Evolutionary conservation across 2,888 invertebrate genomes (phyloP).

Genomic region (Teleiodes luculella): DNA sequence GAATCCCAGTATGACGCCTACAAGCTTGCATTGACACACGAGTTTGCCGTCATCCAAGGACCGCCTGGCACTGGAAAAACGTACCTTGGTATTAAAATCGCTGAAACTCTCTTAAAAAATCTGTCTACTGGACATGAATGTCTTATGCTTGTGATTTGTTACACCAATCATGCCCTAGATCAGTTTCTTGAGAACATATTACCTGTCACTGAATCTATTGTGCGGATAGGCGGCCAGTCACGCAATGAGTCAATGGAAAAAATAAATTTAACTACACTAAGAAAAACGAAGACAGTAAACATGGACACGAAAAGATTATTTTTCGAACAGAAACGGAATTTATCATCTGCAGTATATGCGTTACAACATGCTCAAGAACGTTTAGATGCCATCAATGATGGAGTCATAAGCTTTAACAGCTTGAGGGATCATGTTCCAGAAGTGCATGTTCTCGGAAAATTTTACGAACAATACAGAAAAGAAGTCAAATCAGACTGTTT

Average conservation of each 20-base stretch:
- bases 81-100: constrained; percentile 85
- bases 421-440: constrained; percentile 29
- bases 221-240: constrained; percentile 84
- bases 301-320: constrained; percentile 28
- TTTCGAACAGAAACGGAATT: constrained; percentile 32
- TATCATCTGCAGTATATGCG: constrained; percentile 31
- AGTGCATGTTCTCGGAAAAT: constrained; percentile 26
- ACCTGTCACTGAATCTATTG: constrained; percentile 76
- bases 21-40: constrained; percentile 81
- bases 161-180: constrained; percentile 91
- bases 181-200: constrained; percentile 87
- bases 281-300: constrained; percentile 23
- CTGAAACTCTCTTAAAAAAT: constrained; percentile 81
- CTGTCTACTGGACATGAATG: constrained; percentile 35
- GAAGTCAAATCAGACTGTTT: constrained; percentile 33
- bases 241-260: constrained; percentile 67
- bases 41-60: constrained; percentile 89
- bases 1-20: constrained; percentile 82
- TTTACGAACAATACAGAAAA: constrained; percentile 26
- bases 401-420: constrained; percentile 36
- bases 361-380: constrained; percentile 37
- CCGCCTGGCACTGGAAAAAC: constrained; percentile 94
- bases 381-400: constrained; percentile 42
- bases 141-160: constrained; percentile 86
- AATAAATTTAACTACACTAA: constrained; percentile 63